Evolutionary conservation across 1,140 invertebrate genomes (phyloP), one percentile per base, ranked within the genome.

Genomic region (Lasaia peninsularis): DNA sequence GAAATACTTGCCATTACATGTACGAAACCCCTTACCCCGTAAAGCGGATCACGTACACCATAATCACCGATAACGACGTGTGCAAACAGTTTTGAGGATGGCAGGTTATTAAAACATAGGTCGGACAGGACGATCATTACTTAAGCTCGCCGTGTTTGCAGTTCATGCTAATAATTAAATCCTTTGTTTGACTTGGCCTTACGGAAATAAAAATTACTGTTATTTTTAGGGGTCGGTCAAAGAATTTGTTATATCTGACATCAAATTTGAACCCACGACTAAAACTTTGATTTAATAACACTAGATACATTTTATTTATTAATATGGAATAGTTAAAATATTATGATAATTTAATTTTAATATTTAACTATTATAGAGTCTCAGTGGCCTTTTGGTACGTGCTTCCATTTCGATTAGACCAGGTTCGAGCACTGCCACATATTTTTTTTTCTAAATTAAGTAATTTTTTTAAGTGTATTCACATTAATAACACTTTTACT

Each of bases 21-120:
- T 24, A 2, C 7, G 57, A 67, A 65, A 58, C 59, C 62, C 51
- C 62, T 62, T 52, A 63, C 59, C 62, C 67, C 52, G 33, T 65
- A 62, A 60, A 61, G 62, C 60, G 31, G 50, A 58, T 60, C 59
- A 67, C 65, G 65, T 72, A 56, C 52, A 52, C 68, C 63, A 58
- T 59, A 73, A 76, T 71, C 62, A 71, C 63, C 69, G 62, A 65
- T 56, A 62, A 62, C 62, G 64, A 60, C 61, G 60, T 64, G 68
- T 63, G 70, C 72, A 81, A 81, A 81, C 78, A 81, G 73, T 73
- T 69, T 65, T 60, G 71, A 72, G 69, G 65, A 69, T 71, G 53
- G 71, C 73, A 68, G 75, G 74, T 85, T 85, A 82, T 81, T 80
- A 85, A 80, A 85, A 81, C 79, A 79, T 77, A 62, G 64, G 65